Evolutionary conservation across 2,888 invertebrate genomes (phyloP), one percentile per base, ranked within the genome.

Genomic region (Bibio marci): DNA sequence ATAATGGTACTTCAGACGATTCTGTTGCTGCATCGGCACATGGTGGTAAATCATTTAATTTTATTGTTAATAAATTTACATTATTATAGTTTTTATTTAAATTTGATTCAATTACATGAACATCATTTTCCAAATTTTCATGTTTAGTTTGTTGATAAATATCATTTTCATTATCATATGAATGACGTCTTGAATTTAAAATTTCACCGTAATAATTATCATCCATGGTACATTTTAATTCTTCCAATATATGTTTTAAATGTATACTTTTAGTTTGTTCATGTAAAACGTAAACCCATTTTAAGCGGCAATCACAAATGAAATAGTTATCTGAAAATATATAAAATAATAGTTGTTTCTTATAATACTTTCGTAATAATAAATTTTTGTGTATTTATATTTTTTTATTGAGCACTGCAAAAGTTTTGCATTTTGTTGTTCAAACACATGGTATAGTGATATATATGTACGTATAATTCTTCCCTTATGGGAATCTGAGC

Each of bases 221-320:
- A 73, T 38, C 77, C 59, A 77, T 65, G 56, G 71, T 70, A 58
- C 83, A 85, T 42, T 73, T 75, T 47, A 82, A 67, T 43, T 74
- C 70, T 50, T 80, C 79, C 38, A 85, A 64, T 26, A 75, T 71
- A 48, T 71, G 70, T 48, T 70, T 72, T 46, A 81, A 71, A 50
- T 71, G 70, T 48, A 67, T 66, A 56, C 78, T 80, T 57, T 73
- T 72, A 46, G 85, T 83, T 48, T 80, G 80, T 59, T 79, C 76
- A 44, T 73, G 69, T 43, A 86, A 63, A 34, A 66, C 66, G 62
- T 78, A 77, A 63, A 85, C 73, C 86, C 86, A 86, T 48, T 75
- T 71, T 48, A 86, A 64, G 47, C 80, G 75, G 59, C 85, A 85
- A 67, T 85, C 82, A 63, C 86, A 87, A 49, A 75, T 70, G 62